phyloP scores from a whole-genome alignment of 2,113 vertebrate genomes.

The Mohoua ochrocephala region DNA sequence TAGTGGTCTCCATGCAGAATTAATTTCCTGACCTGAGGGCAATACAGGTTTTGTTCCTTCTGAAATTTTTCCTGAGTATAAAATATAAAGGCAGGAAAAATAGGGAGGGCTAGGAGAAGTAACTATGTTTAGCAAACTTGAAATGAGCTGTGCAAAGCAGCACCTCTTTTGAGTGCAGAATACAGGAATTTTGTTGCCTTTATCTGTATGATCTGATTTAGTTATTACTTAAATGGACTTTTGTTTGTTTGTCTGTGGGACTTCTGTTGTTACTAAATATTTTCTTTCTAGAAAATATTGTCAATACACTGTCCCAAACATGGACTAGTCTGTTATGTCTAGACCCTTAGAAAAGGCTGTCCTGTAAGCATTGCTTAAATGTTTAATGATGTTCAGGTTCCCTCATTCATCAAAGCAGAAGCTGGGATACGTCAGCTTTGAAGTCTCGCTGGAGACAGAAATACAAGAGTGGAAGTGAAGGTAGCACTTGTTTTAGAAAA shows the following conservation, averaged over 20 bases:
- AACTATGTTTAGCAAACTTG: not conserved
- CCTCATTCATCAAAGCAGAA: not conserved
- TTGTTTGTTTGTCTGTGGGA: not conserved
- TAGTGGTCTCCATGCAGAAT: constrained; percentile 36
- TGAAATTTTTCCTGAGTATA: constrained; percentile 31
- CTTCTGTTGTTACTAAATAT: not conserved
- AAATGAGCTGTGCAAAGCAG: not conserved
- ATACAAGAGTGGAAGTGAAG: not conserved
- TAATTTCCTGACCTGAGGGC: constrained; percentile 60
- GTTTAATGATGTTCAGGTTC: not conserved
- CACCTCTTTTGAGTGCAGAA: not conserved
- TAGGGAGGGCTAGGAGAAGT: not conserved
- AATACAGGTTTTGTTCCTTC: constrained; percentile 23
- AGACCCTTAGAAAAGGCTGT: not conserved
- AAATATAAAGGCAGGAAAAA: not conserved
- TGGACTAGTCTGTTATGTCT: not conserved
- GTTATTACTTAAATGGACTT: not conserved
- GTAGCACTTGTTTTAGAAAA: not conserved
- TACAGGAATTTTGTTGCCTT: not conserved
- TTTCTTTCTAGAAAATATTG: not conserved
- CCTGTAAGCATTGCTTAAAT: not conserved
- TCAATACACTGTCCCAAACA: not conserved
- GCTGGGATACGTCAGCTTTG: not conserved
- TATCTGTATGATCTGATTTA: not conserved
- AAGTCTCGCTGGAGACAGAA: not conserved